Evolutionary conservation across 2,113 vertebrate genomes (phyloP), one percentile per base, ranked within the genome.

Genomic region (Gopherus flavomarginatus): DNA sequence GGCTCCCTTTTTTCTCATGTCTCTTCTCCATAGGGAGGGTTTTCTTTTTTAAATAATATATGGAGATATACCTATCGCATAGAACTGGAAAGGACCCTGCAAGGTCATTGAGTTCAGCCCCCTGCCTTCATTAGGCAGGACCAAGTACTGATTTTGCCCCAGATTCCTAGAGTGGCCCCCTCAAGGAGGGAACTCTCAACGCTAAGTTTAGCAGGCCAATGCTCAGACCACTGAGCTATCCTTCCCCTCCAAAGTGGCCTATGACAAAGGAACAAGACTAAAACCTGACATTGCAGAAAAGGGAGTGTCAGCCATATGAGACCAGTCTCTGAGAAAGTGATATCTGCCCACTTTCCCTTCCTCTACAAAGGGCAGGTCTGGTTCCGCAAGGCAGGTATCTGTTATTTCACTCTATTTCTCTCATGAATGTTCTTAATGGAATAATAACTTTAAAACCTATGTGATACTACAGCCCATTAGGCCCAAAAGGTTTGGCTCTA

Each of bases 251-350:
- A 49, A 49, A 49, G 22, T 77, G 38, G 38, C 5, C 72, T 26
- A 14, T 11, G 19, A 44, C 24, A 44, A 42, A 77, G 42, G 8
- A 44, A 42, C 72, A 26, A 77, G 38, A 12, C 21, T 42, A 42
- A 75, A 11, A 11, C 19, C 72, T 42, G 22, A 44, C n/a, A 6
- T 2, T 13, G 0, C 29, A 17, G 83, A n/a, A 57, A 0, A 1
- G 72, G 75, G 22, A 24, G 5, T 24, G 21, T 54, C 21, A 10
- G 8, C 65, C 35, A 21, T n/a, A 21, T 19, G 35, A 19, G 29
- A 49, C 49, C 27, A 80, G 78, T 8, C 17, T 11, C 17, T 9
- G 81, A 24, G 52, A 54, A 53, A 56, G 24, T 14, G 19, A 26
- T 24, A 42, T 3, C 75, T 42, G 42, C 22, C 24, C 38, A 6